phyloP scores from a whole-genome alignment of 2,113 vertebrate species.

The Apus apus region DNA sequence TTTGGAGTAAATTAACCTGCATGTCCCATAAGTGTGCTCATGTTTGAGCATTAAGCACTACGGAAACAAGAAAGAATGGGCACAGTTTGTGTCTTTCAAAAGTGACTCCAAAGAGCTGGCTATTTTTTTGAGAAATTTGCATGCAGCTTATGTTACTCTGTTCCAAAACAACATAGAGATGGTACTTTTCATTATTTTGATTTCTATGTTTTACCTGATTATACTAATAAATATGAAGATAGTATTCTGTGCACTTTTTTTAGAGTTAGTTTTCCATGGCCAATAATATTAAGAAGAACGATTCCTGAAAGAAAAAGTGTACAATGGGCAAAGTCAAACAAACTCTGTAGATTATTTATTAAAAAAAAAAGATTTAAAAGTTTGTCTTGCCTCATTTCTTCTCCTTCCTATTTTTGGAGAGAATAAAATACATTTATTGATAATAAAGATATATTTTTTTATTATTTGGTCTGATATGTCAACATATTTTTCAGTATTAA shows the following conservation, averaged over 20 bases:
- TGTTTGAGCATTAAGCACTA: background rate
- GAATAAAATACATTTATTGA: background rate
- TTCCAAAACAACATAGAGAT: background rate
- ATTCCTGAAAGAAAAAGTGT: background rate
- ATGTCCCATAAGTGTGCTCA: background rate
- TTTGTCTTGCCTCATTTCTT: background rate
- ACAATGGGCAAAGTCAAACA: background rate
- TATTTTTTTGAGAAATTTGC: background rate
- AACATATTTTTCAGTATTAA: background rate
- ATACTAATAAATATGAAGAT: background rate
- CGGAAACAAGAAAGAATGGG: background rate
- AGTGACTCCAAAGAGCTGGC: background rate
- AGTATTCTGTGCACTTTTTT: background rate
- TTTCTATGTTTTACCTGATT: background rate
- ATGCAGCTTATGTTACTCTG: background rate
- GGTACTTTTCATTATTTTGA: background rate
- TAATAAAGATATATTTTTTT: background rate
- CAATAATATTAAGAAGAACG: background rate
- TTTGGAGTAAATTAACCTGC: background rate
- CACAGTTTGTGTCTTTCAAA: background rate
- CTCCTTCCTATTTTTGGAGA: background rate
- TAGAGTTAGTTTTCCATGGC: background rate
- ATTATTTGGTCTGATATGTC: background rate
- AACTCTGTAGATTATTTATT: background rate
- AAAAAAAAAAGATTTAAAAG: background rate